Evolutionary conservation across 2,113 vertebrate genomes (phyloP).

Genomic region (Tricholaema leucomelas): DNA sequence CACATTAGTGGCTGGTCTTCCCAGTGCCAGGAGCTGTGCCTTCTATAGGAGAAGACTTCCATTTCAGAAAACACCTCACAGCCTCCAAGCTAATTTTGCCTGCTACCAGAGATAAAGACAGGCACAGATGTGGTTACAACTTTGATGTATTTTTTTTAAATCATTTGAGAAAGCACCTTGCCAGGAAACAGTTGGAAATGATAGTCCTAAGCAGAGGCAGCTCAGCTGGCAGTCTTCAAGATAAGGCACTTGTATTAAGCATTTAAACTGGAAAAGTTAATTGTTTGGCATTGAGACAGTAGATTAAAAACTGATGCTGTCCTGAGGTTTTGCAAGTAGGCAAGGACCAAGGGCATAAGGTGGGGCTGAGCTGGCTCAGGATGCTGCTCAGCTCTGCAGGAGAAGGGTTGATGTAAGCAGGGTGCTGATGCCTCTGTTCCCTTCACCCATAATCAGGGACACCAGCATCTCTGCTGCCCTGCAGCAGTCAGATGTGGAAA

Average conservation of each 20-base stretch:
- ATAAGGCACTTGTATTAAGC: not conserved
- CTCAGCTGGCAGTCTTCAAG: constrained; percentile 35
- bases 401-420: not conserved
- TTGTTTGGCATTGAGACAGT: not conserved
- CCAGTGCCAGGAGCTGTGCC: not conserved
- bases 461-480: not conserved
- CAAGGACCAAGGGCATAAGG: not conserved
- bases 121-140: constrained; percentile 23
- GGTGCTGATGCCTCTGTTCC: not conserved
- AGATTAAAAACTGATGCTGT: not conserved
- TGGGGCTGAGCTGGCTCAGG: not conserved
- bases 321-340: not conserved
- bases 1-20: constrained; percentile 31
- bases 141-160: not conserved
- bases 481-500: fast-evolving
- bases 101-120: not conserved
- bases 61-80: constrained; percentile 14
- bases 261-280: constrained; percentile 20
- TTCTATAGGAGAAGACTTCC: not conserved
- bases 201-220: constrained; percentile 1
- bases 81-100: constrained; percentile 18
- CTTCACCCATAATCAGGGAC: not conserved
- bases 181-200: constrained; percentile 37
- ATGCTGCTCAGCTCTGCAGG: not conserved
- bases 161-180: constrained; percentile 34